A percentile compares a stretch with the other conserved stretches of the same genome.
These are phyloP conservation scores for Plecotus auritus DNA, from an alignment of 2,113 vertebrate species.

Conservation along the genomic window DNA sequence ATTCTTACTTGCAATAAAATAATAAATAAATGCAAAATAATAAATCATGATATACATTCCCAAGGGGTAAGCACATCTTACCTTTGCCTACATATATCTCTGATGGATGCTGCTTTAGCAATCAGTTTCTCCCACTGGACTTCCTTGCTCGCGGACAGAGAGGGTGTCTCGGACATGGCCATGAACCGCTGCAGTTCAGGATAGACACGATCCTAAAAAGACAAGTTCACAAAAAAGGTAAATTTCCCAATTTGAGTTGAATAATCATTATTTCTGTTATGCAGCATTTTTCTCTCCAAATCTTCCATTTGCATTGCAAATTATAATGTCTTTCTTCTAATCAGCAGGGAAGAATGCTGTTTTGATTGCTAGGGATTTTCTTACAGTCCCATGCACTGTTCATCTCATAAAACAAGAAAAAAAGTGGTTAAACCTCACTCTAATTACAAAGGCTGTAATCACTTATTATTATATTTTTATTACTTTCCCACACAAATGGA, in stretches of 20 bases:
- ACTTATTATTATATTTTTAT: conserved; percentile 34
- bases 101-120: conserved; percentile 90
- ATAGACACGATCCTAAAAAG: conserved; percentile 91
- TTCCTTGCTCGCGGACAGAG: conserved; percentile 84
- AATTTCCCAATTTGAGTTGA: neutral
- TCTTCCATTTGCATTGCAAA: conserved; percentile 37
- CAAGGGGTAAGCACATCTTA: conserved; percentile 60
- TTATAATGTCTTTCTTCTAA: neutral
- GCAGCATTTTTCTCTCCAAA: neutral
- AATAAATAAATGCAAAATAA: neutral
- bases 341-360: conserved; percentile 21
- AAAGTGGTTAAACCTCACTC: neutral
- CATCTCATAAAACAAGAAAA: conserved; percentile 38
- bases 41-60: neutral
- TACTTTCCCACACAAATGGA: conserved; percentile 8
- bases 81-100: conserved; percentile 94
- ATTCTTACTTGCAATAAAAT: neutral
- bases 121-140: conserved; percentile 93
- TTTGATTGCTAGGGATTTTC: conserved; percentile 39
- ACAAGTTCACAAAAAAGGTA: conserved; percentile 11
- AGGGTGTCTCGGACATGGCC: conserved; percentile 79
- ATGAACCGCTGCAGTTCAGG: conserved; percentile 93
- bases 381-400: neutral
- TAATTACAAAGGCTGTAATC: conserved; percentile 42
- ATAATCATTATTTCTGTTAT: conserved; percentile 22